These are phyloP conservation scores for Polyergus mexicanus DNA, from an alignment of 1,140 invertebrate genomes.

Conservation along the genomic window DNA sequence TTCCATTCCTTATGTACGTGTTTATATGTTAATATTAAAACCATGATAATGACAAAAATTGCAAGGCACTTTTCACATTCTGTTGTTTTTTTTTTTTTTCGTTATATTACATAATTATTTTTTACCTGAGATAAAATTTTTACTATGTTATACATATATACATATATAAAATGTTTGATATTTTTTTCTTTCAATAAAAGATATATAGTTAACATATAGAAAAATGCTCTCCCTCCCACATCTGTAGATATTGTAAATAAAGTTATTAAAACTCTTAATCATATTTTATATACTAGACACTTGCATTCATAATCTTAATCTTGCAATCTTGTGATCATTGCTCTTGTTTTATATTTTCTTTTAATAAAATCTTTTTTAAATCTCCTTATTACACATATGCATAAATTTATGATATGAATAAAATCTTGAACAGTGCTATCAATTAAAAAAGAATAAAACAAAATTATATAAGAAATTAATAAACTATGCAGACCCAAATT, in stretches of 20 bases:
- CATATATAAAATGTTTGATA: background rate
- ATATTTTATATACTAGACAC: background rate
- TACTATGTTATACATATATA: background rate
- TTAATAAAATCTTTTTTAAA: constrained; percentile 13
- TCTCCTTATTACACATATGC: background rate
- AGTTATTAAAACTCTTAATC: background rate
- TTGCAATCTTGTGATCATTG: constrained; percentile 3
- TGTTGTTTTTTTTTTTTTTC: constrained; percentile 28
- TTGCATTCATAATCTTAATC: constrained; percentile 2
- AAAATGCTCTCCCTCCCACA: too few relatives aligned
- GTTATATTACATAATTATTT: constrained; percentile 18
- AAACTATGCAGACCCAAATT: background rate
- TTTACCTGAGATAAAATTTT: constrained; percentile 26
- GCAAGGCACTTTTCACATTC: constrained; percentile 77
- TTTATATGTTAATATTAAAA: constrained; percentile 45
- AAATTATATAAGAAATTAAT: background rate
- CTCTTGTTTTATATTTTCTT: background rate
- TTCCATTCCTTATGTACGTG: background rate
- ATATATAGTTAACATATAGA: background rate
- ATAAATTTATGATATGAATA: constrained; percentile 14
- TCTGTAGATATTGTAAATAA: background rate
- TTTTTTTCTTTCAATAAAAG: constrained; percentile 13
- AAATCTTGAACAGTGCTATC: constrained; percentile 7
- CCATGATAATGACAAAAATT: constrained; percentile 65
- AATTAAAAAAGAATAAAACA: constrained; percentile 12